Base-by-base conservation (phyloP, 35 echinoderm and acorn worm genomes). In the Apostichopus californicus region DNA sequence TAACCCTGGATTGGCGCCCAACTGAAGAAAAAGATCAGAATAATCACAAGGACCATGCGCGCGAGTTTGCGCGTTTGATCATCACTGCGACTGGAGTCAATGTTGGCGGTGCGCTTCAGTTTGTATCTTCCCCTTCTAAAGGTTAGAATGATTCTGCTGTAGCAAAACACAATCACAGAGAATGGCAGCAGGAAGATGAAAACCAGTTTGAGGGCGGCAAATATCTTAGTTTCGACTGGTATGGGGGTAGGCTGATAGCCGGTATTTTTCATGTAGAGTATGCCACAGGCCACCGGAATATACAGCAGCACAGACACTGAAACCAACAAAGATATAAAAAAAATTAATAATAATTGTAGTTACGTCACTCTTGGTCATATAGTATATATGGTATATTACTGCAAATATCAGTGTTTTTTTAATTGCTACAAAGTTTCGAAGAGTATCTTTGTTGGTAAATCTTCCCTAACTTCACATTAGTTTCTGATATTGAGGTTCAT, bases 121-220 rank as follows among this genome's bases (percentile, higher is more conserved):
- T 89, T 89, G 63, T 28, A 89, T n/a, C 86, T 61, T 10, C 63
- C 63, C 59, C 61, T 91, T 9, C 89, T 57, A 52, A 91, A 91
- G 17, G 77, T 91, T 9, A 91, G 14, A 54, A 91, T 77, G 77
- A 91, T 91, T 55, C n/a, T 34, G 8, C 21, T 46, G 75, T 91
- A 91, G 55, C 89, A 91, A 17, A 25, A 78, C 0, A 91, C 89
- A 73, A 91, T 91, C 5, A 91, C 73, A 22, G 56, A 22, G 71
- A 91, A 91, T 54, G 89, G 89, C 5, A 91, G 13, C 3, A 91
- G 12, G 52, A 91, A 91, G 14, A 79, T 91, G n/a, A 91, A 59
- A 11, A 79, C 9, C 2, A 91, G 21, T 55, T 79, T 77, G 9
- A 78, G n/a, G 12, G 8, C 10, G 5, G 73, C 71, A 73, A 78